A percentile compares a stretch with the other conserved stretches of the same genome.
phyloP scores from a whole-genome alignment of 2,888 invertebrate genomes.

The Synergus laeviventris region DNA sequence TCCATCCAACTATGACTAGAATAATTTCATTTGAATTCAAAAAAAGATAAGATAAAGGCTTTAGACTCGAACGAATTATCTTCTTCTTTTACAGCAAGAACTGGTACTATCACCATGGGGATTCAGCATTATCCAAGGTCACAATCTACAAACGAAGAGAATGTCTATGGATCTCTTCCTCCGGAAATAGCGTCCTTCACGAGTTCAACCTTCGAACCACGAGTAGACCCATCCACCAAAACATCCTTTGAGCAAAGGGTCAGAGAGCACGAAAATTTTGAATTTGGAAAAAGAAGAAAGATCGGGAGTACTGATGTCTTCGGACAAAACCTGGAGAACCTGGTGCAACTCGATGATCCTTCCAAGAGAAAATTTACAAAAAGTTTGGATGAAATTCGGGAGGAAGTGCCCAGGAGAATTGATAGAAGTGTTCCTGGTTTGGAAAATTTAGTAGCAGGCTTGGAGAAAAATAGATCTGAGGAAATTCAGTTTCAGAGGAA shows the following conservation, averaged over 20 bases:
- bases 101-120: constrained; percentile 69
- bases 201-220: constrained; percentile 69
- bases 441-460: constrained; percentile 33
- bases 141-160: constrained; percentile 65
- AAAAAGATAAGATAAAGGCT: neutral
- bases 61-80: neutral
- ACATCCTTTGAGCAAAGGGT: constrained; percentile 44
- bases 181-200: constrained; percentile 69
- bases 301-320: constrained; percentile 73
- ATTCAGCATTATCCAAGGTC: constrained; percentile 64
- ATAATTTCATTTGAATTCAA: neutral
- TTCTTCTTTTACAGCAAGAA: constrained; percentile 58
- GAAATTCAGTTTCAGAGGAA: constrained; percentile 47
- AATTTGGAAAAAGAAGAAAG: constrained; percentile 63
- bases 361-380: constrained; percentile 65
- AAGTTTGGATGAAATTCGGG: constrained; percentile 69
- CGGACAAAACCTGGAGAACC: constrained; percentile 71
- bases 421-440: constrained; percentile 44
- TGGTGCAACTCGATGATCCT: constrained; percentile 72
- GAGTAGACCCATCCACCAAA: constrained; percentile 44
- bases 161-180: constrained; percentile 67
- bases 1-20: constrained; percentile 2
- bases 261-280: constrained; percentile 55
- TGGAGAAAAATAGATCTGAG: constrained; percentile 33
- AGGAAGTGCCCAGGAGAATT: constrained; percentile 58